Evolutionary conservation across 2,113 vertebrate genomes (phyloP).

Genomic region (Pteronura brasiliensis): DNA sequence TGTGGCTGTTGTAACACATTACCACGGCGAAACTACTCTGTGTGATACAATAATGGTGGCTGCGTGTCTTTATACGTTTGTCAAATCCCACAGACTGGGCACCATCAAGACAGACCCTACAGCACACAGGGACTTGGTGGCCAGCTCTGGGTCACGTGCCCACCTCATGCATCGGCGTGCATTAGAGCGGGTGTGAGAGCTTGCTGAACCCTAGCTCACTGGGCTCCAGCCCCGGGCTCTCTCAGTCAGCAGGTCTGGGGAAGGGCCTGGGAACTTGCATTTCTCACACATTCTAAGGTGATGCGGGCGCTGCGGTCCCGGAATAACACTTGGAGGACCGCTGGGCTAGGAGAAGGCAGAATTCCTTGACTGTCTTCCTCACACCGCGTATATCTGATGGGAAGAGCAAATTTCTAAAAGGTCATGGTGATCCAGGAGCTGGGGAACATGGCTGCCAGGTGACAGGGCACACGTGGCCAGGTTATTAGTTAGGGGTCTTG

Average conservation of each 20-base stretch:
- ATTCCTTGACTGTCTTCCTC: neutral
- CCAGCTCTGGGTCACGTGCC: fast-evolving
- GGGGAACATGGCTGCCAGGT: neutral
- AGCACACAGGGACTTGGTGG: neutral
- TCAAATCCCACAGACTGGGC: neutral
- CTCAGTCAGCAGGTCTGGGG: neutral
- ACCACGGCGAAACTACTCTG: fast-evolving
- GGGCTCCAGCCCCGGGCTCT: neutral
- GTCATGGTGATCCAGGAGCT: neutral
- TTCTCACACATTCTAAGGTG: neutral
- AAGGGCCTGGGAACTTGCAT: neutral
- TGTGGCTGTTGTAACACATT: fast-evolving
- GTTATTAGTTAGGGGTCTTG: no score
- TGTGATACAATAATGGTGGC: fast-evolving
- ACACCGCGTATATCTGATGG: fast-evolving
- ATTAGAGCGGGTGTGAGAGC: fast-evolving
- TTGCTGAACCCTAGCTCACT: neutral
- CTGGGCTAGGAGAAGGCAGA: neutral
- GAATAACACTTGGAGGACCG: neutral
- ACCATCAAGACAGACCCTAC: neutral
- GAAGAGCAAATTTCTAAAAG: neutral
- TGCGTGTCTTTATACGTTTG: fast-evolving
- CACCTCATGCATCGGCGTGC: fast-evolving
- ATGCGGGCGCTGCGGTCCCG: no score
- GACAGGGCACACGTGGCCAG: neutral